Base-by-base conservation (phyloP, 1,140 invertebrate genomes). In the Sarcophaga peregrina region DNA sequence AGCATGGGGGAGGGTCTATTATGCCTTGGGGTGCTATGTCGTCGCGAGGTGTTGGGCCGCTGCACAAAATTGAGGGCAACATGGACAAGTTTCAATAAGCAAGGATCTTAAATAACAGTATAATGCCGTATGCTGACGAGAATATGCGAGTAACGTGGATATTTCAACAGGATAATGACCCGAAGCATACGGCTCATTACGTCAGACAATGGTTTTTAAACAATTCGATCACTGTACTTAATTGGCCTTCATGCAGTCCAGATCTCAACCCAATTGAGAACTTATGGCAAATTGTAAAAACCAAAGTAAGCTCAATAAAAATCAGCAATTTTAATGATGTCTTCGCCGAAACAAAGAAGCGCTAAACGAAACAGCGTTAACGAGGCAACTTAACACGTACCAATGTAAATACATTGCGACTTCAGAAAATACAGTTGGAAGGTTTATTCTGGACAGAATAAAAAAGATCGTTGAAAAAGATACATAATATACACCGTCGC, bases 111-210 rank as follows among this genome's bases (percentile, higher is more conserved):
- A 73, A 74, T 5, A 74, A 74, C 25, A 74, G 15, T 7, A 82
- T 82, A 68, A 8, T 72, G n/a, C 81, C 81, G 10, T 74, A 74
- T 52, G 46, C n/a, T 15, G n/a, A 74, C 8, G 68, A 82, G 74
- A 86, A 87, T 80, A 86, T 87, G 85, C 83, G 83, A 81, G 78
- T 84, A 45, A 82, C 75, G 3, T 88, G 85, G 84, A 85, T 85
- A 82, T 89, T 86, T 83, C 85, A 87, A 83, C 86, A 87, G 80
- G 86, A 88, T 81, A 89, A 87, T 81, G 85, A 88, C 81, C 85
- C 86, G 37, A 87, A 88, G 83, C 84, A 88, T 75, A 45, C 68
- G 45, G 84, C 83, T 68, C 48, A 83, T 82, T 62, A 83, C 25
- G 72, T 86, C 15, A 86, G 86, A 82, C 76, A 84, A 81, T 87